Evolutionary conservation across 2,113 vertebrate species (phyloP).

Genomic region (Philantomba maxwellii): DNA sequence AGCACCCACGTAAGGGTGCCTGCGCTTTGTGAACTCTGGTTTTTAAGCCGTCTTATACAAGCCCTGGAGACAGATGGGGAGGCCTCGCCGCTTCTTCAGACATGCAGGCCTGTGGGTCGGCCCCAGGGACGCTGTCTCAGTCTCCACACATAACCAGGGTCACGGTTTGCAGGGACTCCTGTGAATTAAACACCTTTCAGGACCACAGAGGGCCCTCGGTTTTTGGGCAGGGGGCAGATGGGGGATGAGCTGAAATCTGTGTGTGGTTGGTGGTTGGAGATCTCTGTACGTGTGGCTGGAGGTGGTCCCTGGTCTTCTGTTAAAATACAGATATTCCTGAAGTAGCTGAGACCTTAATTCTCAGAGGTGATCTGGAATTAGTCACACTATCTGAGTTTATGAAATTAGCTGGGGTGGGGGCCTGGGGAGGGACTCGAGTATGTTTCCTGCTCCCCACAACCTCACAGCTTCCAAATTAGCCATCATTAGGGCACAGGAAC

Average conservation of each 20-base stretch:
- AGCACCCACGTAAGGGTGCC: background rate
- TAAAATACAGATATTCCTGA: background rate
- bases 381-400: background rate
- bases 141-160: background rate
- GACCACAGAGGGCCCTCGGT: background rate
- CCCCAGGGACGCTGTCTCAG: accelerated
- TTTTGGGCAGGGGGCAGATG: background rate
- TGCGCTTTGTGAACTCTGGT: background rate
- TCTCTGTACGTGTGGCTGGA: accelerated
- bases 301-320: background rate
- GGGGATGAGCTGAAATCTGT: background rate
- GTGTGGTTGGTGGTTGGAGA: background rate
- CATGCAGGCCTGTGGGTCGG: background rate
- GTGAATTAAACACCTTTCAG: accelerated
- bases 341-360: background rate
- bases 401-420: background rate
- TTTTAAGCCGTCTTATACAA: background rate
- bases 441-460: background rate
- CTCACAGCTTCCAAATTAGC: background rate
- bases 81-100: background rate
- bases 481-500: background rate
- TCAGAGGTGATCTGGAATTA: background rate
- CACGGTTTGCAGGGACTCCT: background rate
- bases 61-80: background rate
- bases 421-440: accelerated